Percentiles rank a stretch among this genome's conserved stretches.
These are phyloP conservation scores for Drosophila gunungcola DNA, from an alignment of 1,140 invertebrate genomes.

Conservation along the genomic window DNA sequence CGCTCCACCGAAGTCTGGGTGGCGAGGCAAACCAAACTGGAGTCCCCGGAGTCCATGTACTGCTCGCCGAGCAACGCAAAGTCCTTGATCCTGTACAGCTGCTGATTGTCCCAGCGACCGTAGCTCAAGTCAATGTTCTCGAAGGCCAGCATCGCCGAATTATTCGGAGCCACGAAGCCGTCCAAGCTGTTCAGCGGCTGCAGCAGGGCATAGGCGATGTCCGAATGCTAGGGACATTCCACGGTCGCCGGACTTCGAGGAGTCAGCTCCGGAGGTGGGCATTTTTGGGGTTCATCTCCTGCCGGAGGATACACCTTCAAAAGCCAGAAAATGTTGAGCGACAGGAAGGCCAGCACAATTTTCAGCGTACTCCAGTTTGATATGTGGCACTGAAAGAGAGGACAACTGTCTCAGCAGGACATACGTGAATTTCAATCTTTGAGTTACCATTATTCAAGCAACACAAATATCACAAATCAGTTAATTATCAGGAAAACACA, in stretches of 20 bases:
- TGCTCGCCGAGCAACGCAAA: constrained; percentile 88
- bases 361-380: constrained; percentile 59
- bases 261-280: constrained; percentile 6
- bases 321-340: constrained; percentile 63
- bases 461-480: constrained; percentile 33
- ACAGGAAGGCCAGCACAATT: constrained; percentile 47
- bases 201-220: constrained; percentile 25
- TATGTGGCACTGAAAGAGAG: constrained; percentile 47
- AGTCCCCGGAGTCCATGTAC: constrained; percentile 77
- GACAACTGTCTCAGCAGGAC: not conserved
- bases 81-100: constrained; percentile 90
- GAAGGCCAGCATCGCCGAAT: constrained; percentile 77
- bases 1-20: constrained; percentile 94
- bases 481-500: constrained; percentile 37
- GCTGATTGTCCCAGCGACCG: constrained; percentile 90
- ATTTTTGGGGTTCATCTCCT: constrained; percentile 14
- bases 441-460: constrained; percentile 23
- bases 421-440: not conserved
- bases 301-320: constrained; percentile 59
- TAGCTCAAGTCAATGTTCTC: constrained; percentile 87
- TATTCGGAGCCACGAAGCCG: constrained; percentile 21
- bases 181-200: constrained; percentile 27
- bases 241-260: constrained; percentile 2
- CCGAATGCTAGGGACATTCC: constrained; percentile 45
- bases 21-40: constrained; percentile 89